These are phyloP conservation scores for Drosophila emarginata DNA, from an alignment of 2,888 invertebrate genomes.

Conservation along the genomic window DNA sequence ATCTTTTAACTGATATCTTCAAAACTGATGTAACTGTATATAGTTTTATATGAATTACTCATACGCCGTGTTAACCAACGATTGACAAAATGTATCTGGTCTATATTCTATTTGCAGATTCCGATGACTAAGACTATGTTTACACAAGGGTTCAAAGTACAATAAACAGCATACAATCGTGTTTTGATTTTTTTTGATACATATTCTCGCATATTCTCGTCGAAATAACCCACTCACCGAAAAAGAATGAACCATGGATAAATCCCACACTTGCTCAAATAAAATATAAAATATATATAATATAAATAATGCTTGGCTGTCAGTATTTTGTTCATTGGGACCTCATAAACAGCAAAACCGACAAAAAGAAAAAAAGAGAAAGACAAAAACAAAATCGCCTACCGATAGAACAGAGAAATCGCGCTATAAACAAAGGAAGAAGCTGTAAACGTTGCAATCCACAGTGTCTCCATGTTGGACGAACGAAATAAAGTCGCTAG, in stretches of 20 bases:
- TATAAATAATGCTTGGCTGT: constrained; percentile 38
- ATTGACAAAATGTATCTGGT: not conserved
- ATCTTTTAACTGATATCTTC: no score
- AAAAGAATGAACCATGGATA: constrained; percentile 35
- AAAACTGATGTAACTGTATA: no score
- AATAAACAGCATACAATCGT: constrained; percentile 2
- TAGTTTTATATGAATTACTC: not conserved
- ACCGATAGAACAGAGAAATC: constrained; percentile 16
- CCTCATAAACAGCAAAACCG: constrained; percentile 31
- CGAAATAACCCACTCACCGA: constrained; percentile 4
- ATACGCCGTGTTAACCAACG: not conserved
- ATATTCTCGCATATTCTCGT: not conserved
- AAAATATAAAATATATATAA: constrained; percentile 35
- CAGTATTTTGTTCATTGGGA: constrained; percentile 21
- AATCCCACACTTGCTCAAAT: constrained; percentile 27
- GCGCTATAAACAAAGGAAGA: constrained; percentile 28
- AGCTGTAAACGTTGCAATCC: constrained; percentile 60
- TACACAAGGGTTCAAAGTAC: constrained; percentile 8
- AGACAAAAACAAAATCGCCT: not conserved
- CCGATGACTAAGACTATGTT: constrained; percentile 7
- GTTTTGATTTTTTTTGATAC: not conserved
- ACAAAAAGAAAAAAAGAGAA: not conserved
- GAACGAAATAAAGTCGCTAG: constrained; percentile 30
- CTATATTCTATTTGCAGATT: not conserved
- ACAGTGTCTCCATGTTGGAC: constrained; percentile 11